Percentiles rank a stretch among this genome's conserved stretches.
phyloP scores from a whole-genome alignment of 2,797 vertebrate species.

The Chelonia mydas region DNA sequence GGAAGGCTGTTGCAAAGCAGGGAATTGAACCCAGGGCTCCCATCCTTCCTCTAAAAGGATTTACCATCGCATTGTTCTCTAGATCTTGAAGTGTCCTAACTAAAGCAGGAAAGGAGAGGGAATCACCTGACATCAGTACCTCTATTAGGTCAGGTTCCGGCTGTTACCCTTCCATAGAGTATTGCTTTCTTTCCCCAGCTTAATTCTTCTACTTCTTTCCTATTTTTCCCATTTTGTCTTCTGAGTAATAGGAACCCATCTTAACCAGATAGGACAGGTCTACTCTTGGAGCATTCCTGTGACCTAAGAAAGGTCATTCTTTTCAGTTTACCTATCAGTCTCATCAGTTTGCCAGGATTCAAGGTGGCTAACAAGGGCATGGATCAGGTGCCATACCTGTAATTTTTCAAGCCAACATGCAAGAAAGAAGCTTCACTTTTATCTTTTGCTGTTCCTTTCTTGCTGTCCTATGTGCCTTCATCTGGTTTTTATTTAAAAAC shows the following conservation, averaged over 20 bases:
- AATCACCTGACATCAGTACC: neutral
- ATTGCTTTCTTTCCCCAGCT: neutral
- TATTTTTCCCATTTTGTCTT: neutral
- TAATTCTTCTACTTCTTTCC: neutral
- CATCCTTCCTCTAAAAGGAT: accelerated
- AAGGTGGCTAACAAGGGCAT: conserved; percentile 40
- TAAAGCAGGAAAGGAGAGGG: neutral
- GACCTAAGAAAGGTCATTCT: neutral
- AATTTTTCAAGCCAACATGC: conserved; percentile 11
- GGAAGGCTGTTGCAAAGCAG: neutral
- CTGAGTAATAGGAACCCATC: neutral
- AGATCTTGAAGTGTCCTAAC: neutral
- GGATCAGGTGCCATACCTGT: neutral
- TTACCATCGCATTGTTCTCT: neutral
- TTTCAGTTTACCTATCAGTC: too few species aligned
- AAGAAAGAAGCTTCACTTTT: neutral
- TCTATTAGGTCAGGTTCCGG: neutral
- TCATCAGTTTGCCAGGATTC: conserved; percentile 30
- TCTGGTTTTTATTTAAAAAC: neutral
- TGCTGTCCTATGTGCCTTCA: neutral
- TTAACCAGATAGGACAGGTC: neutral
- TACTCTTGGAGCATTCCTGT: conserved; percentile 23
- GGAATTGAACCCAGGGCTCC: neutral
- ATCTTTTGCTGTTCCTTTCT: neutral
- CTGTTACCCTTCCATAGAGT: neutral